Conservation (phyloP, 2,797 vertebrate species). For the Phalanger gymnotis region DNA sequence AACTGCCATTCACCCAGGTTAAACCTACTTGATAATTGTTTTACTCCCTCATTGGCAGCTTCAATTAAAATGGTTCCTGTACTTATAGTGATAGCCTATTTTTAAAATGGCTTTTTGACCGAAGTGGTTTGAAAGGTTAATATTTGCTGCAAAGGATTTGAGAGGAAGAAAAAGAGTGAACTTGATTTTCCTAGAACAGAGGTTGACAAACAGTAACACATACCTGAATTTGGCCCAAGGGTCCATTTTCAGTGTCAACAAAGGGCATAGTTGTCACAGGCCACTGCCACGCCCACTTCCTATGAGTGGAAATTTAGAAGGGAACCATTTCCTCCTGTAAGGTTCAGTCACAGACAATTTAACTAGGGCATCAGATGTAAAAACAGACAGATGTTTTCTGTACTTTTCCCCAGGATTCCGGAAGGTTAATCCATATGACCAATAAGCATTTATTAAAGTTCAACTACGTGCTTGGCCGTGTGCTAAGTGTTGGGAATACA, state of each 20-base stretch:
- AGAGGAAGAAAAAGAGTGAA: background rate
- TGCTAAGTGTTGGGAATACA: background rate
- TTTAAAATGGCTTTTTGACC: background rate
- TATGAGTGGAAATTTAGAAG: background rate
- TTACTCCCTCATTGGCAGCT: background rate
- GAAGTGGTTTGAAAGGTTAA: background rate
- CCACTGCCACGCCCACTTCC: background rate
- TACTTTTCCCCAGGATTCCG: background rate
- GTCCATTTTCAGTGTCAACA: background rate
- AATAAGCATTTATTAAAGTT: background rate
- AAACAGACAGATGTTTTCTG: background rate
- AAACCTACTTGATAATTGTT: background rate
- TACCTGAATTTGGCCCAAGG: background rate
- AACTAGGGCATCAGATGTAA: background rate
- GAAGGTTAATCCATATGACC: background rate
- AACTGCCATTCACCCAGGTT: background rate
- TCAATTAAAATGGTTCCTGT: background rate
- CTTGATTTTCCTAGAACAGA: background rate
- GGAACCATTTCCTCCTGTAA: background rate
- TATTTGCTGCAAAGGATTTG: background rate
- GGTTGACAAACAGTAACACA: background rate
- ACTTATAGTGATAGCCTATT: background rate
- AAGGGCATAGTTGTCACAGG: background rate
- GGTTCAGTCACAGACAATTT: background rate
- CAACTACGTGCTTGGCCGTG: background rate